These are phyloP conservation scores for Pipistrellus nathusii DNA, from an alignment of 2,797 vertebrate genomes.

Conservation along the genomic window DNA sequence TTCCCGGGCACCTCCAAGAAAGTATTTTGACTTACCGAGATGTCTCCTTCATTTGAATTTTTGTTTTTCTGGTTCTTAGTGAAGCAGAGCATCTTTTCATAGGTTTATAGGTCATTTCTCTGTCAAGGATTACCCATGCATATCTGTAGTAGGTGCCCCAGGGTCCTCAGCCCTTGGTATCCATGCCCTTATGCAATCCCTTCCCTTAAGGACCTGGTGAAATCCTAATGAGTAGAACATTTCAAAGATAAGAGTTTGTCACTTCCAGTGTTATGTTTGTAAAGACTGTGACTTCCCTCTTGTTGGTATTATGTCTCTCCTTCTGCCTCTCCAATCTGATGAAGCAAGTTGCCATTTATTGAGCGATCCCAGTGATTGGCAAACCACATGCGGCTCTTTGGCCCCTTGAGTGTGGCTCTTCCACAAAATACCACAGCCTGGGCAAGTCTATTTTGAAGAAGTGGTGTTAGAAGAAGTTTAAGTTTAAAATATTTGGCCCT, in stretches of 20 bases:
- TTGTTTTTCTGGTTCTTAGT: background rate
- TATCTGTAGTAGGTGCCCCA: no score
- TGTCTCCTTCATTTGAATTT: constrained; percentile 13
- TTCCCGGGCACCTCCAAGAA: background rate
- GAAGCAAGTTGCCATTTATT: background rate
- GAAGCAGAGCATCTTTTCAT: background rate
- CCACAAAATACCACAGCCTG: no score
- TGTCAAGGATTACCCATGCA: background rate
- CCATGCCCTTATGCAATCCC: background rate
- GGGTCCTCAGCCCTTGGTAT: background rate
- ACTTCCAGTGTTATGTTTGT: background rate
- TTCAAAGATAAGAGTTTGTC: background rate
- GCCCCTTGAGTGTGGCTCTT: no score
- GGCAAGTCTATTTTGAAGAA: no score
- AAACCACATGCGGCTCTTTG: no score
- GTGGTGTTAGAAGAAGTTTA: no score
- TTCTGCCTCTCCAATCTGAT: background rate
- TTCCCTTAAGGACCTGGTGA: background rate
- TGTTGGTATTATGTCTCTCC: background rate
- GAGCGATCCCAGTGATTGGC: background rate
- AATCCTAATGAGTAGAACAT: background rate
- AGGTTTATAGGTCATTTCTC: background rate
- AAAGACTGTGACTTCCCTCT: background rate
- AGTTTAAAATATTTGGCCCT: no score
- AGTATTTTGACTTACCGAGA: background rate